Conservation (phyloP, 1,140 invertebrate species). For the Ectropis grisescens region DNA sequence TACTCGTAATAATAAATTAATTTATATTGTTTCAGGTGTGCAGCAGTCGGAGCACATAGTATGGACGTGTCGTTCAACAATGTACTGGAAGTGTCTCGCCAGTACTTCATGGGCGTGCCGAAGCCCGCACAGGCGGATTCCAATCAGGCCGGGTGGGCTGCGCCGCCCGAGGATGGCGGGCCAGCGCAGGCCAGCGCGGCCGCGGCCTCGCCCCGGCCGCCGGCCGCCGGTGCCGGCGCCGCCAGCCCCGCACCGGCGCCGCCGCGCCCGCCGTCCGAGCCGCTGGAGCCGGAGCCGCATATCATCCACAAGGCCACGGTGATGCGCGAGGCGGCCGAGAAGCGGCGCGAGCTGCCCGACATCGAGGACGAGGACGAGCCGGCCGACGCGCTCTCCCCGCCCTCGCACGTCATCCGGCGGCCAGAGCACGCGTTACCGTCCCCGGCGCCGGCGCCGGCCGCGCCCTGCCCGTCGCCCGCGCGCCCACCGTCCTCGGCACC, state of each 20-base stretch:
- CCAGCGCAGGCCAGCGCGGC: conserved; percentile 53
- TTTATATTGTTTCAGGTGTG: conserved; percentile 7
- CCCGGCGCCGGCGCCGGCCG: conserved; percentile 46
- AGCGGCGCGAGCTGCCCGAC: conserved; percentile 56
- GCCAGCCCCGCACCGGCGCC: conserved; percentile 28
- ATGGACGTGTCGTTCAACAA: conserved; percentile 84
- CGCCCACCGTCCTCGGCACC: conserved; percentile 39
- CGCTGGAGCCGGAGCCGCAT: conserved; percentile 58
- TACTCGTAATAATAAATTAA: too few species aligned
- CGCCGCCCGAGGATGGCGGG: conserved; percentile 51
- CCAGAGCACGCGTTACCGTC: conserved; percentile 44
- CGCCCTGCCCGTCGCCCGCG: conserved; percentile 41
- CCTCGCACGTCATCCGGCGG: conserved; percentile 58
- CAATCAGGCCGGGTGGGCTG: conserved; percentile 47
- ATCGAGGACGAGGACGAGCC: conserved; percentile 57
- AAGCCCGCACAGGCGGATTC: conserved; percentile 63
- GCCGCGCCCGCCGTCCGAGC: conserved; percentile 53
- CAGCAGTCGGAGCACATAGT: conserved; percentile 30
- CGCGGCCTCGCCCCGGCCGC: conserved; percentile 42
- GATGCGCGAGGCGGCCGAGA: conserved; percentile 67
- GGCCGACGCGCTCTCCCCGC: conserved; percentile 46
- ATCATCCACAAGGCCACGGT: conserved; percentile 67
- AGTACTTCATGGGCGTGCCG: conserved; percentile 83
- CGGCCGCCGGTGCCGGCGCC: conserved; percentile 47
- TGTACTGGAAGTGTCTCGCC: conserved; percentile 83